These are phyloP conservation scores for Oryzias sinensis DNA, from an alignment of 2,797 vertebrate species.

Conservation along the genomic window DNA sequence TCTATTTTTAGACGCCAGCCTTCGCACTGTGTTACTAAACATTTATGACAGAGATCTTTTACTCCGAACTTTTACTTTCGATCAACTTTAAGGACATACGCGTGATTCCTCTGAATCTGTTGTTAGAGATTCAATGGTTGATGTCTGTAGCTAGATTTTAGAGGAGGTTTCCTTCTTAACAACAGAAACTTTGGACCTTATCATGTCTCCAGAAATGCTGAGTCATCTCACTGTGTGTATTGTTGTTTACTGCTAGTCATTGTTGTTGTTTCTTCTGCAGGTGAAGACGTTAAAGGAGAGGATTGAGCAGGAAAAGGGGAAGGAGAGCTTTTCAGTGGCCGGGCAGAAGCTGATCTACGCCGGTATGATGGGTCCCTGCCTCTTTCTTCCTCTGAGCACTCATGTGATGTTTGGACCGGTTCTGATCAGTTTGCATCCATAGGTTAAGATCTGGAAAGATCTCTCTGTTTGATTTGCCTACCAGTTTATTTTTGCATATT, in stretches of 20 bases:
- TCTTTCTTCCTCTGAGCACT: neutral
- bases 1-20: conserved; percentile 56
- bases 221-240: neutral
- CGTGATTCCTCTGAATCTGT: too few species aligned
- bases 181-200: conserved; percentile 26
- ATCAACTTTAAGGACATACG: neutral
- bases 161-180: neutral
- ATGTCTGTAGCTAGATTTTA: neutral
- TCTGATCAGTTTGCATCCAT: neutral
- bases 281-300: conserved; percentile 93
- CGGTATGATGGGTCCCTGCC: conserved; percentile 72
- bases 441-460: too few species aligned
- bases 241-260: neutral
- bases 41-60: neutral
- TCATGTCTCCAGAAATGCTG: neutral
- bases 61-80: conserved; percentile 3
- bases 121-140: too few species aligned
- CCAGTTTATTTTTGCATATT: too few species aligned
- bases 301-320: conserved; percentile 93
- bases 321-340: conserved; percentile 88
- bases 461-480: too few species aligned
- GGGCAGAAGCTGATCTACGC: conserved; percentile 96
- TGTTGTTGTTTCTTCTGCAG: conserved; percentile 55
- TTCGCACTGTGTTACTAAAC: conserved; percentile 1
- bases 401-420: neutral